Conservation (phyloP, 1,140 invertebrate species). For the Drosophila melanica region DNA sequence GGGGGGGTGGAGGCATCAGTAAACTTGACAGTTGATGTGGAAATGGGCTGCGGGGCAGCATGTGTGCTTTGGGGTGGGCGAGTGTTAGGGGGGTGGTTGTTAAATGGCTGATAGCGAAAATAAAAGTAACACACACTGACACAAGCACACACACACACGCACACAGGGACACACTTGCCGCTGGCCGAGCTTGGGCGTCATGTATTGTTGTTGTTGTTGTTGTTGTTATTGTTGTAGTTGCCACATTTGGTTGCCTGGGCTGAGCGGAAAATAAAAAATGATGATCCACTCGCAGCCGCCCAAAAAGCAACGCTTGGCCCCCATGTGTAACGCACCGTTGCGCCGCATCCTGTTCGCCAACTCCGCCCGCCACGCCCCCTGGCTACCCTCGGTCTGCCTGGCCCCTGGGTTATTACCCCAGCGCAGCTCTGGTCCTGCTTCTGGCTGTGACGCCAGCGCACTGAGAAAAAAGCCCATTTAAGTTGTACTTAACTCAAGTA, state of each 20-base stretch:
- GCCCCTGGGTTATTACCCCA: constrained; percentile 26
- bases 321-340: constrained; percentile 30
- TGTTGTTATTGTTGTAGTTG: constrained; percentile 39
- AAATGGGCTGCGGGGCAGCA: constrained; percentile 33
- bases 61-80: constrained; percentile 16
- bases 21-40: constrained; percentile 75
- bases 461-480: too few relatives aligned
- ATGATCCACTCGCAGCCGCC: constrained; percentile 65
- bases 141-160: constrained; percentile 26
- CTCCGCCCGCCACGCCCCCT: background rate
- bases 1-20: constrained; percentile 57
- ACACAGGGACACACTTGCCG: constrained; percentile 35
- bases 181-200: constrained; percentile 47
- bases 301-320: constrained; percentile 1
- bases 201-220: too few relatives aligned
- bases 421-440: constrained; percentile 23
- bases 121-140: constrained; percentile 66
- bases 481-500: too few relatives aligned
- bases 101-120: constrained; percentile 79
- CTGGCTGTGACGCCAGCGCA: background rate
- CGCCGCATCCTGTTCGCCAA: constrained; percentile 10
- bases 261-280: constrained; percentile 82
- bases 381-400: background rate
- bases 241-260: constrained; percentile 66
- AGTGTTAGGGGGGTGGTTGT: constrained; percentile 15